Evolutionary conservation across 2,888 invertebrate species (phyloP), one percentile per base, ranked within the genome.

Genomic region (Eupelmus urozonus): DNA sequence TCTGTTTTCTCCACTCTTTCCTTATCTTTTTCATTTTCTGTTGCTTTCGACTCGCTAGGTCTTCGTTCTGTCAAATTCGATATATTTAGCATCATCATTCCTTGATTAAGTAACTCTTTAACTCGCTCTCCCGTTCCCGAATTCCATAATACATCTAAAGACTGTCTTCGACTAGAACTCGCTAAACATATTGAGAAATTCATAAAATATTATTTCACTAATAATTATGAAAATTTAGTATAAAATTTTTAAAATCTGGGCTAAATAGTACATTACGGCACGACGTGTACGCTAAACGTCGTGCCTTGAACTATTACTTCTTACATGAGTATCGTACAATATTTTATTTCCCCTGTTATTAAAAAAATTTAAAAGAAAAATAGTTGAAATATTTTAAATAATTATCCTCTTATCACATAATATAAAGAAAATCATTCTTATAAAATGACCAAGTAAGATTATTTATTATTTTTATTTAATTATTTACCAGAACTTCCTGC

Each of bases 31-130:
- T 85, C 92, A 81, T 86, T 91, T 81, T 90, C 90, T 79, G 92
- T 87, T 89, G 92, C 84, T 90, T 93, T 92, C 0, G 94, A 94
- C 83, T 93, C 93, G 69, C 95, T 95, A 40, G 94, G 94, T 81
- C 95, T 92, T 11, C 95, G 92, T 88, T 95, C 95, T 29, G 94
- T 93, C 84, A 94, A 91, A 76, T 94, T 92, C 1, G 93, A 93
- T 83, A 94, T 93, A 84, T 94, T 94, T 75, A 94, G 90, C 91
- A 91, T 93, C 92, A 94, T 93, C 89, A 94, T 93, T 86, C 96
- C 95, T 87, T 95, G 95, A 72, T 92, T 93, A 82, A 96, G 93
- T 85, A 95, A 94, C 90, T 96, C 96, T 89, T 96, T 96, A 80
- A 96, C 94, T 85, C 94, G 93, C 88, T 95, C 95, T 49, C 95